These are phyloP conservation scores for Mayetiola destructor DNA, from an alignment of 2,888 invertebrate species.

Conservation along the genomic window DNA sequence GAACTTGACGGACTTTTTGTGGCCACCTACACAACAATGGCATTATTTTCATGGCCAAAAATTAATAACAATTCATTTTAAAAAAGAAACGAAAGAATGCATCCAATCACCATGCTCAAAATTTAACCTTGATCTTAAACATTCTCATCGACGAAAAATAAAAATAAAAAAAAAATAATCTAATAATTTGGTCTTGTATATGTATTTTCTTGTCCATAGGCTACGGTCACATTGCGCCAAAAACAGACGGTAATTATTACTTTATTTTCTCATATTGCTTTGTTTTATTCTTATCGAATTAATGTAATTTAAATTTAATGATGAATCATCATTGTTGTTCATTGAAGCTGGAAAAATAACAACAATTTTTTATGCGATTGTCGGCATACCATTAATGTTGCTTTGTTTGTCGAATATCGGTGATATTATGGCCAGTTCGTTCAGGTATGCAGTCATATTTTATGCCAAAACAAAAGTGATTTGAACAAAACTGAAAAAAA, in stretches of 20 bases:
- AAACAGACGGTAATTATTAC: conserved; percentile 51
- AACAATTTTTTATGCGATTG: conserved; percentile 89
- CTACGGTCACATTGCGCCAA: conserved; percentile 89
- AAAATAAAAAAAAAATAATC: background rate
- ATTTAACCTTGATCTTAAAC: background rate
- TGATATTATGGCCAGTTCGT: conserved; percentile 85
- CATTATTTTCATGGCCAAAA: too few relatives aligned
- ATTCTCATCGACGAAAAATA: background rate
- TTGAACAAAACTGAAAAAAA: background rate
- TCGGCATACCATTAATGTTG: conserved; percentile 89
- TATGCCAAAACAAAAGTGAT: background rate
- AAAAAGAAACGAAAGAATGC: background rate
- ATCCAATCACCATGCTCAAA: too few relatives aligned
- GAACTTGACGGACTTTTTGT: too few relatives aligned
- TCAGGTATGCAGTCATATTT: conserved; percentile 40
- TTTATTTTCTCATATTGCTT: background rate
- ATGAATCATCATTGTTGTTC: background rate
- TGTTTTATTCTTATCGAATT: background rate
- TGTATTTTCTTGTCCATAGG: conserved; percentile 41
- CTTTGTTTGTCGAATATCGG: conserved; percentile 88
- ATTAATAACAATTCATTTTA: too few relatives aligned
- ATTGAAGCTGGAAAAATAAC: conserved; percentile 61
- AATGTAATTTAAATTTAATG: background rate
- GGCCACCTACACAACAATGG: too few relatives aligned
- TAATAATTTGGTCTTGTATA: background rate